Percentiles rank a stretch among this genome's conserved stretches.
These are phyloP conservation scores for Tylochromis polylepis DNA, from an alignment of 2,113 vertebrate genomes.

Conservation along the genomic window DNA sequence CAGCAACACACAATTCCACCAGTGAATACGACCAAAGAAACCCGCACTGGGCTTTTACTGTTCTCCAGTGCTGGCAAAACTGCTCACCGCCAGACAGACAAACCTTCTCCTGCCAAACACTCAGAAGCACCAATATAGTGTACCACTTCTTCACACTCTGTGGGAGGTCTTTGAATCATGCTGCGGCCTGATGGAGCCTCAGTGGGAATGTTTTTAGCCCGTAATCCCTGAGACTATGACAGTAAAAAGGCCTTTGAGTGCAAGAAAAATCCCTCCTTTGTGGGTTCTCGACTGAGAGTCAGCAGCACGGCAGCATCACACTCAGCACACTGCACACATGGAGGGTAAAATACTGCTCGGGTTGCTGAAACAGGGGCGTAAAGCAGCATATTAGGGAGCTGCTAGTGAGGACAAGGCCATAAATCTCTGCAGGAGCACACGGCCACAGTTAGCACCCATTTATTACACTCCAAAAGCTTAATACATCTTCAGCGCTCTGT, in stretches of 20 bases:
- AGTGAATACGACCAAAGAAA: neutral
- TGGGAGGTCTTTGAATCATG: slow-evolving; percentile 49
- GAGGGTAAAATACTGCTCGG: neutral
- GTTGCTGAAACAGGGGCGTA: slow-evolving; percentile 24
- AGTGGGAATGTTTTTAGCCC: slow-evolving; percentile 15
- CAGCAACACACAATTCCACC: neutral
- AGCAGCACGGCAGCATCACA: neutral
- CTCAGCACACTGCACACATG: neutral
- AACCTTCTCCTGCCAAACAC: neutral
- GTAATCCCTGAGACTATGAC: slow-evolving; percentile 18
- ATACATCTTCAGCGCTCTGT: neutral
- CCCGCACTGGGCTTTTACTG: neutral
- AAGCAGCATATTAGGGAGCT: slow-evolving; percentile 12
- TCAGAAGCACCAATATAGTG: slow-evolving; percentile 1
- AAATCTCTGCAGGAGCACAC: neutral
- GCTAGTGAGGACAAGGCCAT: neutral
- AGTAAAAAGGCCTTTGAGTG: slow-evolving; percentile 27
- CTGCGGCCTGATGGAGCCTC: slow-evolving; percentile 16
- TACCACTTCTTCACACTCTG: slow-evolving; percentile 27
- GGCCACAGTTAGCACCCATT: slow-evolving; percentile 5
- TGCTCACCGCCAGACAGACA: neutral
- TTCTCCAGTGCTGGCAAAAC: neutral
- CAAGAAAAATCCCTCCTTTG: slow-evolving; percentile 16
- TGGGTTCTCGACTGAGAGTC: slow-evolving; percentile 8
- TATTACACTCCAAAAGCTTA: neutral